These are phyloP conservation scores for Chrysoperla carnea DNA, from an alignment of 1,140 invertebrate genomes.

Conservation along the genomic window DNA sequence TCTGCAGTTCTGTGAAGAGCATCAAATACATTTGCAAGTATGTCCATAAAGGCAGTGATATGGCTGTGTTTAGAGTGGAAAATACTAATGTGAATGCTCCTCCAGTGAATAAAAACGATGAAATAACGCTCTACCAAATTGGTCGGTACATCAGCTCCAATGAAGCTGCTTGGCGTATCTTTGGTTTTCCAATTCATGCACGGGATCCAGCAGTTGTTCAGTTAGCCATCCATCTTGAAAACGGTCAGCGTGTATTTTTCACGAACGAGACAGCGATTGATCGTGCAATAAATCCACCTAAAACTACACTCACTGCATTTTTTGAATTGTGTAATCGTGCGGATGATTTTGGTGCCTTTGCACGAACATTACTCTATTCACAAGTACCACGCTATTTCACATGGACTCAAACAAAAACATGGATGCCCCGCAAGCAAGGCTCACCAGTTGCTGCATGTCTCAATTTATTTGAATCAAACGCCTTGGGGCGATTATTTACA, in stretches of 20 bases:
- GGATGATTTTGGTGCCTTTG: slow-evolving; percentile 11
- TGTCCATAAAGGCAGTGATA: slow-evolving; percentile 21
- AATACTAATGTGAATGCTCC: slow-evolving; percentile 3
- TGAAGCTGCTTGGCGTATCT: no score
- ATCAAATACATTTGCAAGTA: slow-evolving; percentile 25
- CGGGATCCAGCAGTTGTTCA: slow-evolving; percentile 17
- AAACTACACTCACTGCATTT: slow-evolving; percentile 1
- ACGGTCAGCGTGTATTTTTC: slow-evolving; percentile 10
- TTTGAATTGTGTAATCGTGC: slow-evolving; percentile 4
- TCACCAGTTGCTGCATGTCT: slow-evolving; percentile 11
- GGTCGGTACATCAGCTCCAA: slow-evolving; percentile 20
- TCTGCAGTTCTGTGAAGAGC: slow-evolving; percentile 20
- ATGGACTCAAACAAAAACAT: slow-evolving; percentile 14
- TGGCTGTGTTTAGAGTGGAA: slow-evolving; percentile 7
- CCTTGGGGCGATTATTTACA: slow-evolving; percentile 4
- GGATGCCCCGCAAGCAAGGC: slow-evolving; percentile 7
- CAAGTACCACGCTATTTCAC: slow-evolving; percentile 21
- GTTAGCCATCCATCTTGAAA: slow-evolving; percentile 14
- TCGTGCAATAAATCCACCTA: slow-evolving; percentile 9
- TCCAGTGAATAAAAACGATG: slow-evolving; percentile 11
- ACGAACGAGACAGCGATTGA: slow-evolving; percentile 7
- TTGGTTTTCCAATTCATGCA: slow-evolving; percentile 20
- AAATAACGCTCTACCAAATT: slow-evolving; percentile 13
- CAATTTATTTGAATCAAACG: slow-evolving; percentile 6
- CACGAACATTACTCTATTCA: slow-evolving; percentile 19